A percentile compares a stretch with the other conserved stretches of the same genome.
These are phyloP conservation scores for Salminus brasiliensis DNA, from an alignment of 2,113 vertebrate genomes.

Conservation along the genomic window DNA sequence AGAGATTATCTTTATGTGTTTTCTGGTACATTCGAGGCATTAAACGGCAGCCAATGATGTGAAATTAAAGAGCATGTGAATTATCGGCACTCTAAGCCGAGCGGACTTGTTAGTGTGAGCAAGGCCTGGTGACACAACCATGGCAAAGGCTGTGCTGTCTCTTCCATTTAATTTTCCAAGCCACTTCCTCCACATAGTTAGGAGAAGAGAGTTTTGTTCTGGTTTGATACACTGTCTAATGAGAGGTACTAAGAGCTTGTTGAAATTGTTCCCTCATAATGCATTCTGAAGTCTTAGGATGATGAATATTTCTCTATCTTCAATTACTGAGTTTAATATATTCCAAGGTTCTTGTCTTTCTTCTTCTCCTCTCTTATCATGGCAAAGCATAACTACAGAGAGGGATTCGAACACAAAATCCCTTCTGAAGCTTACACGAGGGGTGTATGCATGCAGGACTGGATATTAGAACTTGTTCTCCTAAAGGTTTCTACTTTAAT, in stretches of 20 bases:
- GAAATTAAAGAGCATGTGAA: constrained; percentile 80
- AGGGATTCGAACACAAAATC: constrained; percentile 33
- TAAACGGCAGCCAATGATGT: constrained; percentile 79
- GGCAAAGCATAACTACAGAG: constrained; percentile 46
- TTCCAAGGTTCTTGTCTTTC: constrained; percentile 64
- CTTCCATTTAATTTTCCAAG: constrained; percentile 84
- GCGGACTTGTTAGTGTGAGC: constrained; percentile 76
- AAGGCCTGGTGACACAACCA: constrained; percentile 71
- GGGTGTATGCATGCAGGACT: constrained; percentile 2
- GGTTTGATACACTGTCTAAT: constrained; percentile 86
- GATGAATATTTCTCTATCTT: constrained; percentile 69
- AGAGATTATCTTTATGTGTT: constrained; percentile 77
- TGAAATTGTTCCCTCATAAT: constrained; percentile 82
- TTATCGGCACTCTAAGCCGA: constrained; percentile 70
- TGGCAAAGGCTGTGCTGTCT: constrained; percentile 72
- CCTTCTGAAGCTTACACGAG: constrained; percentile 13
- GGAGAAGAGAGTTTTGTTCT: constrained; percentile 84
- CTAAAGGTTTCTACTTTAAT: neutral
- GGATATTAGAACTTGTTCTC: constrained; percentile 4
- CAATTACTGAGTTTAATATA: constrained; percentile 68
- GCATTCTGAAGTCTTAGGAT: constrained; percentile 73
- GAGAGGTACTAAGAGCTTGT: constrained; percentile 83
- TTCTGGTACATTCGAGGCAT: constrained; percentile 70
- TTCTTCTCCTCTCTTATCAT: constrained; percentile 59
- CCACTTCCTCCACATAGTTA: constrained; percentile 82